Evolutionary conservation across 2,797 vertebrate genomes (phyloP).

Genomic region (Manis javanica): DNA sequence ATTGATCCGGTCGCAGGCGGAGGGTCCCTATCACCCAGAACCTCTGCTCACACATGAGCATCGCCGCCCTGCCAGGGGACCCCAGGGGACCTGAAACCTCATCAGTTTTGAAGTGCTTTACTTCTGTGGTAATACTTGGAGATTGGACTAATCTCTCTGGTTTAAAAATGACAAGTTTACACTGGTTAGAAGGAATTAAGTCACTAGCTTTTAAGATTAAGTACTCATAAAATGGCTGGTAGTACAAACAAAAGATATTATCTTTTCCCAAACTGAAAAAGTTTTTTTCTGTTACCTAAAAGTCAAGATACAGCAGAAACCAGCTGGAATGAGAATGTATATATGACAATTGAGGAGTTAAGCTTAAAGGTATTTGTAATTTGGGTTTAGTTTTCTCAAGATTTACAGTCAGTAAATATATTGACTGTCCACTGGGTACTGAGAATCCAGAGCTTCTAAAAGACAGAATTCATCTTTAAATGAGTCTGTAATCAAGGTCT

Average conservation of each 20-base stretch:
- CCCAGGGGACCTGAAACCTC: background rate
- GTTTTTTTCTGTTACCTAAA: conserved; percentile 40
- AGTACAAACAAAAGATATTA: background rate
- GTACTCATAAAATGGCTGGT: background rate
- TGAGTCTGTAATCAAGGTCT: conserved; percentile 7
- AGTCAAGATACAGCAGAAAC: conserved; percentile 22
- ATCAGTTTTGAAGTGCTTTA: background rate
- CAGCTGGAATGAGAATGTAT: background rate
- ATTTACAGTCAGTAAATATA: background rate
- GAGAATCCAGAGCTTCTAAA: conserved; percentile 33
- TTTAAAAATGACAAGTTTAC: conserved; percentile 43
- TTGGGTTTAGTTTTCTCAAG: conserved; percentile 33
- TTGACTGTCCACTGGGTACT: background rate
- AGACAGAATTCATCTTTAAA: conserved; percentile 42
- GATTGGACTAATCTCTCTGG: background rate
- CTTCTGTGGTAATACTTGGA: background rate
- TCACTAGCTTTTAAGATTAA: conserved; percentile 49
- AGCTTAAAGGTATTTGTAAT: background rate
- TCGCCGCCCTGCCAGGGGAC: background rate
- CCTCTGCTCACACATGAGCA: background rate
- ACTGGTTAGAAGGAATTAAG: conserved; percentile 17
- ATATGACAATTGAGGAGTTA: background rate
- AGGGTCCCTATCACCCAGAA: background rate
- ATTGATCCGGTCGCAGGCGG: background rate
- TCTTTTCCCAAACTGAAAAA: background rate